A percentile compares a stretch with the other conserved stretches of the same genome.
Conservation (phyloP, 1,140 invertebrate species). For the Callitettix versicolor region DNA sequence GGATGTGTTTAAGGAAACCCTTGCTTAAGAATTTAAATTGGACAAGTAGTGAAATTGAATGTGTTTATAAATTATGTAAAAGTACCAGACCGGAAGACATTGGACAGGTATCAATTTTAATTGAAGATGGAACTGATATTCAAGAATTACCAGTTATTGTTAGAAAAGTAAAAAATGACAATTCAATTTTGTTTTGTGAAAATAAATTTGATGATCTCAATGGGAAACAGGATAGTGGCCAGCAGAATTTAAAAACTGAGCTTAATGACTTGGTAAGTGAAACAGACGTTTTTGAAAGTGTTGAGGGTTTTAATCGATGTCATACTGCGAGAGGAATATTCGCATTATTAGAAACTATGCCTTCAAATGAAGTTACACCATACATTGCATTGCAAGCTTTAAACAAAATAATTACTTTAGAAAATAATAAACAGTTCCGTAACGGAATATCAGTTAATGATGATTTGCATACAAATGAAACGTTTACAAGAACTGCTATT, state of each 20-base stretch:
- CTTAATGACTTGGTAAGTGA: conserved; percentile 28
- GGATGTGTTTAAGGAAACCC: too few species aligned
- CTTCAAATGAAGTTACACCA: conserved; percentile 39
- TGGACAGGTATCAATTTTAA: conserved; percentile 43
- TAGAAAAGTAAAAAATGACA: conserved; percentile 34
- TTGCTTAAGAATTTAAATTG: too few species aligned
- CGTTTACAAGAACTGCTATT: conserved; percentile 33
- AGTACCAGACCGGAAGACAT: conserved; percentile 20
- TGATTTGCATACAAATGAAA: conserved; percentile 24
- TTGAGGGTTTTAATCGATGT: conserved; percentile 32
- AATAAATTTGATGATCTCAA: conserved; percentile 8
- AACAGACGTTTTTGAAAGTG: conserved; percentile 32
- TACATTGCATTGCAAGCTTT: conserved; percentile 39
- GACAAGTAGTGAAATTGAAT: too few species aligned
- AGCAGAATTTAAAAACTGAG: conserved; percentile 20
- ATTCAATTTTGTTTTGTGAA: conserved; percentile 11
- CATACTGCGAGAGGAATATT: conserved; percentile 28
- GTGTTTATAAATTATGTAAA: too few species aligned
- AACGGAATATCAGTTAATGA: conserved; percentile 18
- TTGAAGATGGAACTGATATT: conserved; percentile 54
- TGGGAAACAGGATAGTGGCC: conserved; percentile 1
- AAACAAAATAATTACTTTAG: conserved; percentile 40
- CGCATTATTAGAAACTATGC: conserved; percentile 34
- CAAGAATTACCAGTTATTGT: conserved; percentile 58
- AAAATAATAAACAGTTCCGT: conserved; percentile 33